These are phyloP conservation scores for Ciconia stormi DNA, from an alignment of 2,113 vertebrate species.

Conservation along the genomic window DNA sequence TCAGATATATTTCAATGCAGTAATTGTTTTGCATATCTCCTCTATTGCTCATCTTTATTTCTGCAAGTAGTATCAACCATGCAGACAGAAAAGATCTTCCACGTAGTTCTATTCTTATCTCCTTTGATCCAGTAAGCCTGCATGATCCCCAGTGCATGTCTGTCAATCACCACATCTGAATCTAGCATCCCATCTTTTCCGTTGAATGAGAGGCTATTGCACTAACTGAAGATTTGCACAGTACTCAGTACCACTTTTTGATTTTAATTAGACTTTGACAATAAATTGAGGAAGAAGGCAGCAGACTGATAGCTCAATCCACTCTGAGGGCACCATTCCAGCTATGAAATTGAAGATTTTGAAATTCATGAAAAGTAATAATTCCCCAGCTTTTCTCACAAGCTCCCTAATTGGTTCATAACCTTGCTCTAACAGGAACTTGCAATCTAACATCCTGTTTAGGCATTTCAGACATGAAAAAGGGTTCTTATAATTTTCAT, in stretches of 20 bases:
- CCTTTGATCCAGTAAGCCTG: neutral
- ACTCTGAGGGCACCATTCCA: neutral
- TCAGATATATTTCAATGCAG: neutral
- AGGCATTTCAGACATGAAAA: neutral
- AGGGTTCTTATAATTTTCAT: neutral
- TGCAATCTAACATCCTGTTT: neutral
- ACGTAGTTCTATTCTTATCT: neutral
- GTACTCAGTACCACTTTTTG: neutral
- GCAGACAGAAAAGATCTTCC: neutral
- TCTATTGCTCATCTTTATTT: neutral
- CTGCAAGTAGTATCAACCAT: neutral
- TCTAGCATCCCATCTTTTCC: neutral
- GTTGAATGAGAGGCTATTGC: neutral
- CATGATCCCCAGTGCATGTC: neutral
- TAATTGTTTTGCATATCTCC: neutral
- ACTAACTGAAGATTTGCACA: neutral
- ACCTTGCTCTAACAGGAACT: neutral
- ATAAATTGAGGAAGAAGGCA: neutral
- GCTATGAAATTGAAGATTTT: neutral
- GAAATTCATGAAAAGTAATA: neutral
- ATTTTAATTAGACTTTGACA: slow-evolving; percentile 3
- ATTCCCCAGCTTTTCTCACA: neutral
- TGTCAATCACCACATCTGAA: neutral
- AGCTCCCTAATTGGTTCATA: neutral
- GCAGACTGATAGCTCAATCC: neutral